Evolutionary conservation across 2,888 invertebrate genomes (phyloP), one percentile per base, ranked within the genome.

Genomic region (Aquatica leii): DNA sequence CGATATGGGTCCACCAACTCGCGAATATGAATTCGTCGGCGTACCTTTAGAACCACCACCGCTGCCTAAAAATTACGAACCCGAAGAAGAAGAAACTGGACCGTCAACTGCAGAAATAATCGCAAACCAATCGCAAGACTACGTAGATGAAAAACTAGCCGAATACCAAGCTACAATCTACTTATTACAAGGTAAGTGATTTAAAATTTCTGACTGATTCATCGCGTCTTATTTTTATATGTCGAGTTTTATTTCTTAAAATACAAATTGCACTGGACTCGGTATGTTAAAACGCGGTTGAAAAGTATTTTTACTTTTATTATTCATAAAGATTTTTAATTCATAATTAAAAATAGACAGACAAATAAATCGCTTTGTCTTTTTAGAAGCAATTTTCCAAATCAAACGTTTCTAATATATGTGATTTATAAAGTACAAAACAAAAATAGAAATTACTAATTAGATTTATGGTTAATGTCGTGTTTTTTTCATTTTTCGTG

Each of bases 81-180:
- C 78, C 15, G 88, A 88, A 52, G 91, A 91, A 60, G 91, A 90
- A 77, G 90, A 91, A 69, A 86, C 89, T 71, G 93, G 94, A 46
- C 93, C 92, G 8, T 92, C 94, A 63, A 95, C 95, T 14, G 95
- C 95, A 49, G 94, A 95, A 82, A 95, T 95, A 74, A 95, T 95
- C 74, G 95, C 95, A 67, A 92, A 91, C 80, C 96, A 96, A 83
- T 94, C 94, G 64, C 95, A 96, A 84, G 95, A 96, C 82, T 96
- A 95, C 81, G 90, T 96, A 69, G 96, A 96, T 80, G 96, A 96
- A 83, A 93, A 94, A 81, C 86, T 96, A 76, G 94, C 95, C 54
- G 95, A 96, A 84, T 96, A 95, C 81, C 95, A 95, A 82, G 91
- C 93, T 68, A 95, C 95, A 31, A 96, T 96, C 82, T 90, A 92